Evolutionary conservation across 1,140 invertebrate species (phyloP), one percentile per base, ranked within the genome.

Genomic region (Lepidurus couesii): DNA sequence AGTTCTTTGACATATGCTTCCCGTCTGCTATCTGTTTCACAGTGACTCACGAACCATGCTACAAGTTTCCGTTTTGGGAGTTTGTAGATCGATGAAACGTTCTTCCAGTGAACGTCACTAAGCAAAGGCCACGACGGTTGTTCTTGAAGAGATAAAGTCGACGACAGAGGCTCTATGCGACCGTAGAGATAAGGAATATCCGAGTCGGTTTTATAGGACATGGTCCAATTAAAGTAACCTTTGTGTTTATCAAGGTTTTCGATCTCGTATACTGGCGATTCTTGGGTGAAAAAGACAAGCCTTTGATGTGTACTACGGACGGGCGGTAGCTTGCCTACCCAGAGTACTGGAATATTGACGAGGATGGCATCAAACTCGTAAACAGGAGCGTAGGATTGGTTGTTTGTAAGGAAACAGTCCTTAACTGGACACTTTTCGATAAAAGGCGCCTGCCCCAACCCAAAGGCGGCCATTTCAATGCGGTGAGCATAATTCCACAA

Each of bases 201-300:
- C 4, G 88, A 89, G 82, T 89, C 86, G 16, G 83, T 81, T 78
- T 86, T 84, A 80, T 90, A 90, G 1, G 87, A 90, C 79, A 88
- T 85, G 2, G 89, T 90, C 88, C 87, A 88, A 81, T 91, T 90
- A 83, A 91, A 90, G 43, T 84, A 76, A 43, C 13, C 16, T 34
- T 80, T 81, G 11, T 8, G 77, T n/a, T 26, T 73, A 13, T 42
- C 21, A 9, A 73, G 44, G 43, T 74, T 73, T 44, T 73, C 44
- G 10, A 73, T 74, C 24, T 44, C 26, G 7, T 81, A 79, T 10
- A 76, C 75, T 0, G 87, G 84, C 0, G 88, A 87, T 82, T 89
- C 88, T 79, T 85, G 84, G 42, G 85, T 86, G 26, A 87, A 84
- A 77, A 84, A 88, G 53, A 88, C 85, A 81, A 87, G 89, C 77